Conservation (phyloP, 2,113 vertebrate species). For the Dicentrarchus labrax region DNA sequence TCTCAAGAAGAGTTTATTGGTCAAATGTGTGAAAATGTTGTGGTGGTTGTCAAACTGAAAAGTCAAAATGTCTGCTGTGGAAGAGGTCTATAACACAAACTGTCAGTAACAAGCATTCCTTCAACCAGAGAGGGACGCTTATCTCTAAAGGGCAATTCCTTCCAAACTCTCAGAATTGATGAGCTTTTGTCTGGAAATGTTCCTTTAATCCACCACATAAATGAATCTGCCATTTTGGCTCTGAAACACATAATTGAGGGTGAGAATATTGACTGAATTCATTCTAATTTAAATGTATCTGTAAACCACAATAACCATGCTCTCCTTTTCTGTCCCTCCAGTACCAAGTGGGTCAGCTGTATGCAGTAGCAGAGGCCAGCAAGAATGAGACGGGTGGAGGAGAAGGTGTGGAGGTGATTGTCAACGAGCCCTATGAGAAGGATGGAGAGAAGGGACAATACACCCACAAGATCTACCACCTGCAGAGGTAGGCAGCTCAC, state of each 20-base stretch:
- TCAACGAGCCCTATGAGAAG: conserved; percentile 93
- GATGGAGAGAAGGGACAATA: conserved; percentile 96
- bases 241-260: too few species aligned
- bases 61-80: neutral
- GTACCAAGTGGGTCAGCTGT: conserved; percentile 98
- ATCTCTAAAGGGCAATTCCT: neutral
- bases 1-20: too few species aligned
- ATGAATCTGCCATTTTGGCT: neutral
- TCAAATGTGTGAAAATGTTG: too few species aligned
- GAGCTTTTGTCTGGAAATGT: neutral
- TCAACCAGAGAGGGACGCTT: neutral
- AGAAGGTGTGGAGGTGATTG: conserved; percentile 96
- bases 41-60: neutral
- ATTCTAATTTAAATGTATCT: neutral
- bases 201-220: neutral
- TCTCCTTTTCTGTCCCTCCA: conserved; percentile 60
- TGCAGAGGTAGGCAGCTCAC: conserved; percentile 75
- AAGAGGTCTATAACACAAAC: neutral
- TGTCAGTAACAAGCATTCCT: neutral
- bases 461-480: conserved; percentile 97
- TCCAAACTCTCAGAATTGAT: neutral
- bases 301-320: neutral
- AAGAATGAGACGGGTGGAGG: conserved; percentile 98
- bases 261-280: neutral
- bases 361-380: conserved; percentile 96